phyloP scores from a whole-genome alignment of 1,140 invertebrate genomes.

The Calliphora vicina region DNA sequence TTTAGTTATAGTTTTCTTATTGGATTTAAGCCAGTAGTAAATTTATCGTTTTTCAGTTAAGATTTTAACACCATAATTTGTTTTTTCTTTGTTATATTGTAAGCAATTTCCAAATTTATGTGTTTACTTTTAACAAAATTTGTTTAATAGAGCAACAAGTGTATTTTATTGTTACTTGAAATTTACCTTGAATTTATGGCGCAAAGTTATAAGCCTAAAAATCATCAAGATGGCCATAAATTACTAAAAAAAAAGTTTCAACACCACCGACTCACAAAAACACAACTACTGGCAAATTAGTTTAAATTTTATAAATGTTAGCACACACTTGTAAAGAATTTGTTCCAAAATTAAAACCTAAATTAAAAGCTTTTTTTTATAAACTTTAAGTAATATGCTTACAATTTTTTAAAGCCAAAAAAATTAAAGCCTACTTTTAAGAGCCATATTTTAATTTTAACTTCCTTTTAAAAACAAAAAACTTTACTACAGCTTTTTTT shows the following conservation, averaged over 20 bases:
- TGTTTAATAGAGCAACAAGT: constrained; percentile 2
- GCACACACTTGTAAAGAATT: too few relatives aligned
- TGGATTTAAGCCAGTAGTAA: too few relatives aligned
- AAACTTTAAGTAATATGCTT: too few relatives aligned
- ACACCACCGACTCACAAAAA: neutral
- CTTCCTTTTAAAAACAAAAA: neutral
- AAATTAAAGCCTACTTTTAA: constrained; percentile 16
- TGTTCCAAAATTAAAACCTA: too few relatives aligned
- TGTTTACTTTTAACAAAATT: neutral
- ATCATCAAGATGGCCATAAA: constrained; percentile 33
- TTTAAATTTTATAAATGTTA: neutral
- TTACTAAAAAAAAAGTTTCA: neutral
- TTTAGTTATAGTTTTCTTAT: too few relatives aligned
- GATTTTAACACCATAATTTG: too few relatives aligned
- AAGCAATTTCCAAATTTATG: neutral
- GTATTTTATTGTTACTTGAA: constrained; percentile 24
- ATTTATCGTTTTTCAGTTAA: too few relatives aligned
- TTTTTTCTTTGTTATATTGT: neutral
- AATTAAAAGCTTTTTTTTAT: too few relatives aligned
- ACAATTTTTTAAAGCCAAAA: neutral
- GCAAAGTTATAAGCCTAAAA: constrained; percentile 25
- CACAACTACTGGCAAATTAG: neutral
- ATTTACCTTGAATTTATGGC: constrained; percentile 32
- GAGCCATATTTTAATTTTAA: neutral
- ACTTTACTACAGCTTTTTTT: neutral